phyloP scores from a whole-genome alignment of 2,113 vertebrate species.

The Elachura formosa region DNA sequence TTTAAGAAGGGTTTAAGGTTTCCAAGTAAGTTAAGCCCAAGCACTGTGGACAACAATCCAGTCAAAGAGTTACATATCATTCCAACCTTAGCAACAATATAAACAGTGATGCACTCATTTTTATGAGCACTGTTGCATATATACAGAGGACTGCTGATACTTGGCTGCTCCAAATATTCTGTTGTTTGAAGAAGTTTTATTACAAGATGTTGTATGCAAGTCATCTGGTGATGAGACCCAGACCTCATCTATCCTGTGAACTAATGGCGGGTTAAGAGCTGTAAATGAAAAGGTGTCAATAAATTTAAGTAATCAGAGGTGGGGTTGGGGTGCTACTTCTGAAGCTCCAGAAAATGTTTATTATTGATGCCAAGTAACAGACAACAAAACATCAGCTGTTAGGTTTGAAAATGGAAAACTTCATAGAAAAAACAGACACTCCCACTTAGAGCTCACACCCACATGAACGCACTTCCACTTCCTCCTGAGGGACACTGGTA shows the following conservation, averaged over 20 bases:
- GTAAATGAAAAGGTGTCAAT: neutral
- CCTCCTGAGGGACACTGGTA: neutral
- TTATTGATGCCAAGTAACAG: neutral
- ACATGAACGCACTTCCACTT: neutral
- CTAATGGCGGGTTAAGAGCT: neutral
- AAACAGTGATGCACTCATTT: neutral
- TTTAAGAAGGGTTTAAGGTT: neutral
- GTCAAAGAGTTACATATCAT: neutral
- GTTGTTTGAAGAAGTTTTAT: constrained; percentile 28
- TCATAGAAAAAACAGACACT: neutral
- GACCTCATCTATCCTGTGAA: neutral
- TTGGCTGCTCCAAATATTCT: neutral
- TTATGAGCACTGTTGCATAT: neutral
- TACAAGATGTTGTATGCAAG: neutral
- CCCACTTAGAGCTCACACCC: neutral
- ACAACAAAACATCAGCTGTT: neutral
- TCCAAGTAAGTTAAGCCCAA: neutral
- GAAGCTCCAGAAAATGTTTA: neutral
- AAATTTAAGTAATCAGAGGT: neutral
- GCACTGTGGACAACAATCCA: neutral
- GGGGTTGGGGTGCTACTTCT: neutral
- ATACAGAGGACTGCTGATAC: neutral
- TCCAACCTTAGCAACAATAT: neutral
- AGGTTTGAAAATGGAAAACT: neutral
- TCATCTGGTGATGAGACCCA: neutral